Evolutionary conservation across 2,113 vertebrate species (phyloP), one percentile per base, ranked within the genome.

Genomic region (Solea senegalensis): DNA sequence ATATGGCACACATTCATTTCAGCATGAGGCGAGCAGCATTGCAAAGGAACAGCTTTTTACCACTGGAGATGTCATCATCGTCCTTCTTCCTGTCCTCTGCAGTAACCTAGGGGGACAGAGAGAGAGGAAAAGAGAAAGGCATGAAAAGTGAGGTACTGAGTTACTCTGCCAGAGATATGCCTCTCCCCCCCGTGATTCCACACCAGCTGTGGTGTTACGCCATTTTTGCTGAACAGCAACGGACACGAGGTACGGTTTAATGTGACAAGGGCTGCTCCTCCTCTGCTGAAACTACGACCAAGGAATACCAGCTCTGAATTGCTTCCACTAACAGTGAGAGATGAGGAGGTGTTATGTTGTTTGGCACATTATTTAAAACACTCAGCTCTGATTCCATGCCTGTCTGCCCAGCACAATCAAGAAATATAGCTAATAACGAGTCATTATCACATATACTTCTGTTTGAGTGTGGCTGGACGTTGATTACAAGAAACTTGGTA

Each of bases 21-120:
- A 55, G 15, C 9, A 72, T 62, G 27, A 66, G 12, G 27, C 8
- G 41, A 40, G 9, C 12, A 70, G 60, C 55, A 27, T 64, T 53
- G 53, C 54, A 68, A 60, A 80, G 39, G 21, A 80, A 66, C 9
- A 52, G 66, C 60, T 74, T 86, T 34, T 82, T 88, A 94, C 92
- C 92, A 65, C 21, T 65, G 53, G 77, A 74, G 53, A 82, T 69
- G 40, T 34, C 56, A 55, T 74, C 83, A 21, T 68, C 54, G 68
- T 88, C 90, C 83, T 90, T 90, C 76, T 70, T 85, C 64, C 69
- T 76, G 85, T 92, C 88, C 88, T 93, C 88, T 90, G 88, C 78
- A 74, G 77, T 81, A 83, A 91, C 92, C 94, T 94, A 80, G 59
- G 78, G 88, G 82, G 82, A 85, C 12, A 82, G 64, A 43, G 7